phyloP scores from a whole-genome alignment of 2,113 vertebrate species.

The Gymnobelideus leadbeateri region DNA sequence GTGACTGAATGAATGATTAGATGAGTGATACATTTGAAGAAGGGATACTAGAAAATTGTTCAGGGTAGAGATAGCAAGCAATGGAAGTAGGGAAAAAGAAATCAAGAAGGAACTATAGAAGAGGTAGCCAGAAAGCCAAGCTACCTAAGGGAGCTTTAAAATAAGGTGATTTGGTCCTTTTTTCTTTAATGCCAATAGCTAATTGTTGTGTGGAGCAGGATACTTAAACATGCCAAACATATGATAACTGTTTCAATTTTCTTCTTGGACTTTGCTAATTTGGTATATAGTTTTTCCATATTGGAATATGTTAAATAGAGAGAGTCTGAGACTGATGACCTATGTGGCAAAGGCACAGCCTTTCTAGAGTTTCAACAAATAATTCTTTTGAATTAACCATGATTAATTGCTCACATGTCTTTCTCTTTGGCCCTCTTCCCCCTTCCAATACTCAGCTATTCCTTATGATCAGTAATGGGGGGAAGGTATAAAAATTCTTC shows the following conservation, averaged over 20 bases:
- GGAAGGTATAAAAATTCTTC: not conserved
- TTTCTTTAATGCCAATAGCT: too few species aligned
- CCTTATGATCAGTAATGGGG: not conserved
- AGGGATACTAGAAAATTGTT: not conserved
- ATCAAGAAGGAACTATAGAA: not conserved
- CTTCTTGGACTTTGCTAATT: too few species aligned
- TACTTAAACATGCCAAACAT: too few species aligned
- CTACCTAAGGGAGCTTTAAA: not conserved
- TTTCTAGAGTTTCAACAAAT: not conserved
- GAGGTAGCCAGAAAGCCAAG: not conserved
- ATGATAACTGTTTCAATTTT: too few species aligned
- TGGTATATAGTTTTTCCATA: too few species aligned
- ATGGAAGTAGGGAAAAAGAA: not conserved
- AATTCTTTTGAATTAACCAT: not conserved
- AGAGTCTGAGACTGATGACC: too few species aligned
- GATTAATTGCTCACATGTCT: conserved; percentile 1
- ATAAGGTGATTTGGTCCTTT: not conserved
- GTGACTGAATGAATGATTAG: not conserved
- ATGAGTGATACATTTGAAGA: not conserved
- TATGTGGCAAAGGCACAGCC: not conserved
- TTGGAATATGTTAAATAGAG: too few species aligned
- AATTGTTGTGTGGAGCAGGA: not conserved
- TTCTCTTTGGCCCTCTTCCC: not conserved
- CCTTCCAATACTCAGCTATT: not conserved
- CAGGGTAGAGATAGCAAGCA: not conserved